Evolutionary conservation across 2,888 invertebrate species (phyloP), one percentile per base, ranked within the genome.

Genomic region (Agelastica alni): DNA sequence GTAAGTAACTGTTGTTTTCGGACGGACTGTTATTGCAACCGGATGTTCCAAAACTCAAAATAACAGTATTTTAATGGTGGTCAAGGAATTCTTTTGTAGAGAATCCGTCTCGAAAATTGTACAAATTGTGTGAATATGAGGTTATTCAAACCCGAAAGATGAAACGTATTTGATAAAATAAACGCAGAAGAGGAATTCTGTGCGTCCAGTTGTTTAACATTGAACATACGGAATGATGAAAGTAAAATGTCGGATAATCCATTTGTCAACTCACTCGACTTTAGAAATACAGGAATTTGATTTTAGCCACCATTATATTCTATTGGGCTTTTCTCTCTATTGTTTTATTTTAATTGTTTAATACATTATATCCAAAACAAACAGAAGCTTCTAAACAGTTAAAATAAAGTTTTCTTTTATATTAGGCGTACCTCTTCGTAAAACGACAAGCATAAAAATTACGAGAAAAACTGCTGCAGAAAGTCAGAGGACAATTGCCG

Each of bases 221-320:
- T n/a, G n/a, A n/a, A n/a, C n/a, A n/a, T n/a, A n/a, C n/a, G 39
- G 31, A 13, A 31, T 7, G 20, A 39, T 30, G 48, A 41, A 48
- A 48, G 48, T 48, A 20, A 39, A 48, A 48, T 39, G 48, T 48
- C 48, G 41, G 17, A 17, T 39, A 41, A 48, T 48, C 48, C 39
- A 48, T 48, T 48, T 48, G 48, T 48, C 48, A 48, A 48, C 47
- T 28, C 30, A 28, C 6, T 28, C 20, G 37, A 47, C 39, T 48
- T 39, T 20, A 13, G 39, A 31, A 48, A 48, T 48, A 48, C 48
- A 48, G 39, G 39, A 48, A 48, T 48, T 48, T 48, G 39, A 48
- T 48, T 48, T 48, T 39, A 48, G 39, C 41, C 48, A 48, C 48
- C 39, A 48, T 48, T 48, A 41, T 48, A 48, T 48, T 48, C 48